These are phyloP conservation scores for Procambarus clarkii DNA, from an alignment of 1,140 invertebrate species.

Conservation along the genomic window DNA sequence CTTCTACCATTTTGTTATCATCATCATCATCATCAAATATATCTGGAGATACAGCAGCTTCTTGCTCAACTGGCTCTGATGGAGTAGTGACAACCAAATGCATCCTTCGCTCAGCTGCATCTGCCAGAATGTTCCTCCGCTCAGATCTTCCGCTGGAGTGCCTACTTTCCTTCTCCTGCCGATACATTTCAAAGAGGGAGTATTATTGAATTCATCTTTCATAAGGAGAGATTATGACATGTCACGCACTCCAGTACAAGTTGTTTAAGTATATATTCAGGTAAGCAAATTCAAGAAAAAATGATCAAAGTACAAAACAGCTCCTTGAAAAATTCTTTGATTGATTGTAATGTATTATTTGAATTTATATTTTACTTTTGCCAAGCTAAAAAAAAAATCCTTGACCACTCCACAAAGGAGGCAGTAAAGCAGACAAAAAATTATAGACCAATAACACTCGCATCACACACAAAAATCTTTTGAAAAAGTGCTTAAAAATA, in stretches of 20 bases:
- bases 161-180: constrained; percentile 18
- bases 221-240: background rate
- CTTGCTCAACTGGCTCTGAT: background rate
- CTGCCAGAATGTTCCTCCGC: constrained; percentile 18
- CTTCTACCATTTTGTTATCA: background rate
- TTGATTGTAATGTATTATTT: too few species aligned
- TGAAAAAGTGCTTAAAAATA: too few species aligned
- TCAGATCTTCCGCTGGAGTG: background rate
- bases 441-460: too few species aligned
- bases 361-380: too few species aligned
- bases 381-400: too few species aligned
- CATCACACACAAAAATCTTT: too few species aligned
- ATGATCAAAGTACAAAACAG: background rate
- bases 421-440: too few species aligned
- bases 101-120: constrained; percentile 43
- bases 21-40: constrained; percentile 14
- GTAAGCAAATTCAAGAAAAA: background rate
- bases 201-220: background rate
- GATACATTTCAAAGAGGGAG: background rate
- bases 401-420: too few species aligned
- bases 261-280: background rate
- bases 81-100: background rate
- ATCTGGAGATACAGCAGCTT: constrained; percentile 6
- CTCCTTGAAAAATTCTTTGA: too few species aligned
- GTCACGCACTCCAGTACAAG: background rate